Evolutionary conservation across 2,797 vertebrate species (phyloP), one percentile per base, ranked within the genome.

Genomic region (Acipenser ruthenus): DNA sequence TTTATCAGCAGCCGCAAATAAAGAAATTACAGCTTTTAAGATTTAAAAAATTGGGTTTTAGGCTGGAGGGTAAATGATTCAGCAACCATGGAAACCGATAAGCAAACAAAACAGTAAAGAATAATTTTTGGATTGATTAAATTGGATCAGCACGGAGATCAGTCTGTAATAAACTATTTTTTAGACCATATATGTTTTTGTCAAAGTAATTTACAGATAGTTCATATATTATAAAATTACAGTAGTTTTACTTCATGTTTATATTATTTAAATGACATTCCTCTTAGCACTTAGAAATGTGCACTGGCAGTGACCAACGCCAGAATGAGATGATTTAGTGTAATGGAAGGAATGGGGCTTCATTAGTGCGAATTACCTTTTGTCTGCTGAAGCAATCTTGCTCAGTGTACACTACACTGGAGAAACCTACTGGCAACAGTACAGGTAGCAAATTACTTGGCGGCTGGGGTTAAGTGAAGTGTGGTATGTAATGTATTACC

Each of bases 331-430:
- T 89, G 87, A 90, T 90, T 90, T 89, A 89, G 88, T 87, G 86
- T 88, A 88, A 89, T 89, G 88, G 87, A 81, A 84, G 80, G 85
- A 89, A 87, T 87, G 88, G 89, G 89, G 83, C 87, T 86, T 89
- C 88, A 87, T 90, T 90, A 90, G 88, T 81, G 84, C 86, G 89
- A 90, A 91, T 91, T 88, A 90, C 89, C 88, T 88, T 89, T 90
- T 89, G 87, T 89, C 87, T 89, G 85, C 84, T 78, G 86, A 88
- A 87, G 88, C 88, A 86, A 90, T 89, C 85, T 84, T 85, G 47
- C 60, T 37, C 8, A 37, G 60, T 80, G 83, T 67, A 68, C 76
- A 74, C 76, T 83, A 85, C 82, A 87, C 82, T 78, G 68, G 67
- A 72, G 72, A 77, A 74, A 86, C 85, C 82, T 82, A 84, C 80